A percentile compares a stretch with the other conserved stretches of the same genome.
phyloP scores from a whole-genome alignment of 35 echinoderm and acorn worm genomes.

The Lytechinus pictus region DNA sequence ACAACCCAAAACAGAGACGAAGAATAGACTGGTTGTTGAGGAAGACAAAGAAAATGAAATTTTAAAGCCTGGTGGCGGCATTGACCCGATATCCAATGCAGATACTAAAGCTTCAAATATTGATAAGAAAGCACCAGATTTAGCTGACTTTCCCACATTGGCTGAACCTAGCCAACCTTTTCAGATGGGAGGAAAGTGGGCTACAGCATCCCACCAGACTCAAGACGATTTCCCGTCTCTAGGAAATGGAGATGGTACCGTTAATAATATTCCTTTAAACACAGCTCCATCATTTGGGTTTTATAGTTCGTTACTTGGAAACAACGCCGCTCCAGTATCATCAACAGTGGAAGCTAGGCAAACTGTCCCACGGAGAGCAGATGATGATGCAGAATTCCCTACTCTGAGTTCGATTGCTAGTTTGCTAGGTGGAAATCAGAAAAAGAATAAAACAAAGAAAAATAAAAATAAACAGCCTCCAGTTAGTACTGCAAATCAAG shows the following conservation, averaged over 20 bases:
- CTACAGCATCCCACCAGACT: not conserved
- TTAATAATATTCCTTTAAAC: not conserved
- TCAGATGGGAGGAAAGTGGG: not conserved
- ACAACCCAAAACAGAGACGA: conserved; percentile 7
- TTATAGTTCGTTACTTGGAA: not conserved
- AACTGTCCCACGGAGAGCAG: not conserved
- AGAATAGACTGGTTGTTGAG: not conserved
- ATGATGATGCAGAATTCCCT: conserved; percentile 76
- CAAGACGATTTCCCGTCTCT: conserved; percentile 55
- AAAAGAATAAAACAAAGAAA: conserved; percentile 47
- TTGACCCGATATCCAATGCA: not conserved
- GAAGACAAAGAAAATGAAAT: conserved; percentile 33
- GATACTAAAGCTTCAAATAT: not conserved
- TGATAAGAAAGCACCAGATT: conserved; percentile 1
- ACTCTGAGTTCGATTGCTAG: conserved; percentile 92
- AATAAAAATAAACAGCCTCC: conserved; percentile 45
- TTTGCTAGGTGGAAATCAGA: conserved; percentile 58
- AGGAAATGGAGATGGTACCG: conserved; percentile 18
- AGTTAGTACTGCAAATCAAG: not conserved
- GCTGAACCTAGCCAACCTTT: not conserved
- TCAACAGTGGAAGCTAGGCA: not conserved
- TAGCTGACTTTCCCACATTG: not conserved
- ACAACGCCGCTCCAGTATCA: not conserved
- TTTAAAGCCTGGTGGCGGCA: not conserved
- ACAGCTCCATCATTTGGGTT: conserved; percentile 11